These are phyloP conservation scores for Prinia subflava DNA, from an alignment of 2,113 vertebrate species.

Conservation along the genomic window DNA sequence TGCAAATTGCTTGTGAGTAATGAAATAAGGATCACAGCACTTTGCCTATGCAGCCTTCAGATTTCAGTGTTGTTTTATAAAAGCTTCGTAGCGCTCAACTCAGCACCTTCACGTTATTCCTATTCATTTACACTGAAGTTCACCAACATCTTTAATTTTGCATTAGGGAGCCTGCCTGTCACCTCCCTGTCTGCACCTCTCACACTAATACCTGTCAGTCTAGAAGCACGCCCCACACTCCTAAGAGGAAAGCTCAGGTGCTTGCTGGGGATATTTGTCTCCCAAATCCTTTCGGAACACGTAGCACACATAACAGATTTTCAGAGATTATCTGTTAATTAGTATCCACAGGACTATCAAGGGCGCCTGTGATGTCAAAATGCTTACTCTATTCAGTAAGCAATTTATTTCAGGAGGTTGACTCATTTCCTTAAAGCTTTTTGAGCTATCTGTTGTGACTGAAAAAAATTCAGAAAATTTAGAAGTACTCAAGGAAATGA, in stretches of 20 bases:
- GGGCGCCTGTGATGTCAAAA: conserved; percentile 19
- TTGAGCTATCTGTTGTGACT: conserved; percentile 64
- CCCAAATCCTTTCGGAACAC: not conserved
- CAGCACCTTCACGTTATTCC: not conserved
- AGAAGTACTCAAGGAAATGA: conserved; percentile 74
- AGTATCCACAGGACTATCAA: conserved; percentile 11
- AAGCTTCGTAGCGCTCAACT: not conserved
- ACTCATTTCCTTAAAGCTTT: conserved; percentile 72
- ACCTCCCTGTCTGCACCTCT: not conserved
- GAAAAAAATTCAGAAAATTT: conserved; percentile 61
- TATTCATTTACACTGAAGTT: not conserved
- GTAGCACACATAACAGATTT: not conserved
- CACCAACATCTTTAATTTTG: not conserved
- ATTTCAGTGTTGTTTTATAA: not conserved
- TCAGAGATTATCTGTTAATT: not conserved
- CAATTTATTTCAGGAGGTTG: conserved; percentile 71
- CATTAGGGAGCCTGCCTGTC: not conserved
- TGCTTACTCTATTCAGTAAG: not conserved
- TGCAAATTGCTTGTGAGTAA: not conserved
- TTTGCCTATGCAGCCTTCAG: not conserved
- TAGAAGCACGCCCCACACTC: not conserved
- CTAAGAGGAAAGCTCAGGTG: not conserved
- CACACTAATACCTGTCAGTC: accelerated
- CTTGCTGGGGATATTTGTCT: not conserved
- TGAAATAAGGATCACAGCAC: not conserved